phyloP scores from a whole-genome alignment of 2,888 invertebrate genomes.

The Ariolimax columbianus region DNA sequence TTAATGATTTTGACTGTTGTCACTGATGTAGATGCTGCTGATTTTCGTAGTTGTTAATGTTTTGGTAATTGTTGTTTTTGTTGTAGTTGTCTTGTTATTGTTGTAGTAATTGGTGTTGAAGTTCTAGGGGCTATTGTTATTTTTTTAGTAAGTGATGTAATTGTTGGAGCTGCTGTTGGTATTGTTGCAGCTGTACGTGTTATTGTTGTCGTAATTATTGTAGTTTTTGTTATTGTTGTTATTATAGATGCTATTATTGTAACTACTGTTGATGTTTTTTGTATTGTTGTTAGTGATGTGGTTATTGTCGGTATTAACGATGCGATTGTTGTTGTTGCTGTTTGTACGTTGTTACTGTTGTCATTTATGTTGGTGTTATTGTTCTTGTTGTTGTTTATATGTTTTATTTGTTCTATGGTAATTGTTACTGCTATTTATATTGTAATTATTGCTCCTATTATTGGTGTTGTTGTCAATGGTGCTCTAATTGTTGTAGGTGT shows the following conservation, averaged over 20 bases:
- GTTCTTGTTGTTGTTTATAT: neutral
- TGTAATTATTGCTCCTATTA: neutral
- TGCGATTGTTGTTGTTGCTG: no score
- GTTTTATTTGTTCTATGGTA: neutral
- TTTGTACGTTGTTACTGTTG: no score
- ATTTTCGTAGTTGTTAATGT: slow-evolving; percentile 2
- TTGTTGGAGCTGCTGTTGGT: neutral
- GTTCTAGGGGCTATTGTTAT: neutral
- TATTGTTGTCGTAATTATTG: no score
- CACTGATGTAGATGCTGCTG: neutral
- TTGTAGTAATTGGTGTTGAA: neutral
- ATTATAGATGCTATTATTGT: no score
- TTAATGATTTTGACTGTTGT: neutral
- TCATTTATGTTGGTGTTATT: no score
- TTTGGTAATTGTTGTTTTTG: neutral
- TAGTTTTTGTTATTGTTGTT: no score
- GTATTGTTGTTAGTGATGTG: no score
- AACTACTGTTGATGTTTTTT: no score
- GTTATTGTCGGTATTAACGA: no score
- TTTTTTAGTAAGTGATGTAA: neutral
- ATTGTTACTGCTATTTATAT: neutral
- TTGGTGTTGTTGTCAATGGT: neutral
- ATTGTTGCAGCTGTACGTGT: no score
- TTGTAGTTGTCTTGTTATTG: no score
- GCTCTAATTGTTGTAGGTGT: neutral